These are phyloP conservation scores for Cantharis nigra DNA, from an alignment of 2,888 invertebrate species.

Conservation along the genomic window DNA sequence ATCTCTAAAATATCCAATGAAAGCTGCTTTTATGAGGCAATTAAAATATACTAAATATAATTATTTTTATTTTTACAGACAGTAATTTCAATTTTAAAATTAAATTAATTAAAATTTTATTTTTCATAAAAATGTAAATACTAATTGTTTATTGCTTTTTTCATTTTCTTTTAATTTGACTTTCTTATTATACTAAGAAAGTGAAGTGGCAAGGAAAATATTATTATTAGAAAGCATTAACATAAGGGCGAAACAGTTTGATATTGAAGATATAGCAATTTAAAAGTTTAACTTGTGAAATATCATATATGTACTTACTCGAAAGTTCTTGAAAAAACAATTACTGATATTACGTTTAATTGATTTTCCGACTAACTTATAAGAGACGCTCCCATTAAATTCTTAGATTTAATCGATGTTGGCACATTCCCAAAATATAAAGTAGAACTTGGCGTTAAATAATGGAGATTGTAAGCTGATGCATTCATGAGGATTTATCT, in stretches of 20 bases:
- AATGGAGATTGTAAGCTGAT: neutral
- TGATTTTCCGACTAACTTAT: neutral
- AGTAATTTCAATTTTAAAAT: neutral
- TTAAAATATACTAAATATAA: neutral
- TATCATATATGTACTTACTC: neutral
- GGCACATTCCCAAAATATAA: neutral
- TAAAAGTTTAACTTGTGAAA: too few species aligned
- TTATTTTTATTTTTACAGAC: neutral
- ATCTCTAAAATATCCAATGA: neutral
- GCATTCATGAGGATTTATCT: neutral
- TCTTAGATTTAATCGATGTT: slow-evolving; percentile 1
- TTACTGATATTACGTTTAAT: neutral
- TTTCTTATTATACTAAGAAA: neutral
- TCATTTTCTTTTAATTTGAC: neutral
- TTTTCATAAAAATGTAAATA: neutral
- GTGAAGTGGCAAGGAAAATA: neutral
- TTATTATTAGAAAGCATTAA: neutral
- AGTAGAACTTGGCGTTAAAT: neutral
- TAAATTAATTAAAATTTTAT: neutral
- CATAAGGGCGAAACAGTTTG: too few species aligned
- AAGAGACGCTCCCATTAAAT: neutral
- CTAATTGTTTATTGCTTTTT: neutral
- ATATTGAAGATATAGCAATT: too few species aligned
- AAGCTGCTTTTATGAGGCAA: neutral
- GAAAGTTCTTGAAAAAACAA: neutral